Percentiles rank a stretch among this genome's conserved stretches.
These are phyloP conservation scores for Popillia japonica DNA, from an alignment of 1,140 invertebrate species.

Conservation along the genomic window DNA sequence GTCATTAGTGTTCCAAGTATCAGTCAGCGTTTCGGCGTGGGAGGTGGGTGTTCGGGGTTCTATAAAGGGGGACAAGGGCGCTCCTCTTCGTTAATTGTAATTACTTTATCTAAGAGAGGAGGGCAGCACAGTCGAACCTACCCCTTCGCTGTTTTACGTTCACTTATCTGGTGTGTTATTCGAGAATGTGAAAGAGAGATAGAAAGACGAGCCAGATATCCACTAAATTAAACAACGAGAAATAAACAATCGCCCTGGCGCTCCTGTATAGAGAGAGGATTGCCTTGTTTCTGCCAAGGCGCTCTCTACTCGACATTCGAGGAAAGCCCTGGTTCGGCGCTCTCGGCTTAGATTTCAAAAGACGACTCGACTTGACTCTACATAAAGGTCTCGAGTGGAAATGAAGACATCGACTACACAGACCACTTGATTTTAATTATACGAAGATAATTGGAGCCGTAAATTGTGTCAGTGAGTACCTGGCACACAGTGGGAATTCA, in stretches of 20 bases:
- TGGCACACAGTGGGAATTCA: neutral
- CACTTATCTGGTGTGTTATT: conserved; percentile 20
- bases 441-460: neutral
- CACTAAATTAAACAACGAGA: conserved; percentile 26
- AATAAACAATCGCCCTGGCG: conserved; percentile 20
- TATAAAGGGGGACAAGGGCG: neutral
- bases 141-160: conserved; percentile 40
- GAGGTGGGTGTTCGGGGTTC: neutral
- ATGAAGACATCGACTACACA: conserved; percentile 18
- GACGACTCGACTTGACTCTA: neutral
- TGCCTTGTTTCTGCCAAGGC: conserved; percentile 1
- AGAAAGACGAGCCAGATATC: neutral
- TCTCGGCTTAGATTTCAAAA: conserved; percentile 10
- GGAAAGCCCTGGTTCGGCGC: neutral
- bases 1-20: conserved; percentile 51
- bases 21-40: conserved; percentile 45
- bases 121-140: conserved; percentile 19
- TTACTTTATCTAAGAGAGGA: conserved; percentile 48
- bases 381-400: conserved; percentile 17
- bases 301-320: neutral
- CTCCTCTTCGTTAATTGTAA: conserved; percentile 51
- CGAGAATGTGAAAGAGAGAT: neutral
- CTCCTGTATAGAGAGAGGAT: neutral
- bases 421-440: conserved; percentile 30
- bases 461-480: conserved; percentile 4